Evolutionary conservation across 2,888 invertebrate species (phyloP).

Genomic region (Pristionchus entomophagus): DNA sequence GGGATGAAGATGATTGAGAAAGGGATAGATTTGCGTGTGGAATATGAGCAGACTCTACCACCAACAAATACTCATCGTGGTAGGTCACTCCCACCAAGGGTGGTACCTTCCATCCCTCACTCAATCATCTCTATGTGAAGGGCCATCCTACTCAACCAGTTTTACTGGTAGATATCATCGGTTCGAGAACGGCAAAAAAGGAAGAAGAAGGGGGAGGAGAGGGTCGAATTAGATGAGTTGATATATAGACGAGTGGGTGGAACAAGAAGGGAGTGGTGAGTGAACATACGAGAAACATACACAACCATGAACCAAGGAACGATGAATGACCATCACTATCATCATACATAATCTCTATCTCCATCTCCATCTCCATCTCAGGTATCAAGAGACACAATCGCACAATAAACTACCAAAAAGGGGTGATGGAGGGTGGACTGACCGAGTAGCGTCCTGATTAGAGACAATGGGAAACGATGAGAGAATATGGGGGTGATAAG

Average conservation of each 20-base stretch:
- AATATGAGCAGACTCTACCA: background rate
- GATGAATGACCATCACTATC: background rate
- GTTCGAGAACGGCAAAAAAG: background rate
- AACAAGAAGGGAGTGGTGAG: background rate
- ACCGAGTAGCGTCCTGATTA: background rate
- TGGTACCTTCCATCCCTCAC: background rate
- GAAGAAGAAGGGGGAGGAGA: background rate
- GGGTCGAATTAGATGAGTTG: background rate
- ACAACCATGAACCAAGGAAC: background rate
- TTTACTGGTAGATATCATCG: conserved; percentile 12
- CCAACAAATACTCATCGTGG: background rate
- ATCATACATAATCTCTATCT: background rate
- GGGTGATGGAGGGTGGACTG: background rate
- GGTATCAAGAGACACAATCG: background rate
- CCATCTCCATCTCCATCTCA: no score
- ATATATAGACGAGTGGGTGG: background rate
- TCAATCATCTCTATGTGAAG: background rate
- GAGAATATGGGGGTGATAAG: background rate
- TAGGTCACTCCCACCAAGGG: background rate
- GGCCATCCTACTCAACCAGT: background rate
- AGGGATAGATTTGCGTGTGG: background rate
- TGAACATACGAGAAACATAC: background rate
- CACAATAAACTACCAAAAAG: background rate
- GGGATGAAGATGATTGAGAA: background rate
- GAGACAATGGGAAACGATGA: background rate